Conservation (phyloP, 2,113 vertebrate species). For the Elanoides forficatus region DNA sequence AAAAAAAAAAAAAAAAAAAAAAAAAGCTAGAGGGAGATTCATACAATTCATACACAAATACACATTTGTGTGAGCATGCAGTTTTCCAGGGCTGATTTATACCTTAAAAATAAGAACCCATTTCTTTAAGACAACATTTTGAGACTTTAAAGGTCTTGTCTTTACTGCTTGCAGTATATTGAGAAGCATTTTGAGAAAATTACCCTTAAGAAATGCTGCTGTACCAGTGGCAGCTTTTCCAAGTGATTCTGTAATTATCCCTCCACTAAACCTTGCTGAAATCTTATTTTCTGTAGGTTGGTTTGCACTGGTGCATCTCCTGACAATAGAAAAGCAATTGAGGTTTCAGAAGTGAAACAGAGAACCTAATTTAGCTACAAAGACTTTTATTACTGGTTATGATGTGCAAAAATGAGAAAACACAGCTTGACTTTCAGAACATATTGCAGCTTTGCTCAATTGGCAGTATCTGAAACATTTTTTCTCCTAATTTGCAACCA, state of each 20-base stretch:
- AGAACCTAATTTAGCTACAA: not conserved
- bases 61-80: not conserved
- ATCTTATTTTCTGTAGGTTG: not conserved
- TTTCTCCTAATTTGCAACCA: not conserved
- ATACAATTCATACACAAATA: not conserved
- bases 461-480: not conserved
- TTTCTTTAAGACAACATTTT: not conserved
- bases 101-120: not conserved
- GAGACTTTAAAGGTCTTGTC: not conserved
- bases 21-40: too few species aligned
- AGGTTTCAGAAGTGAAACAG: not conserved
- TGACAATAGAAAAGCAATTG: not conserved
- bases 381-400: not conserved
- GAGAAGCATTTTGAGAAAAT: not conserved
- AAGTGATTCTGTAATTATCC: not conserved
- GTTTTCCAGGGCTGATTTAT: not conserved
- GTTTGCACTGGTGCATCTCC: not conserved
- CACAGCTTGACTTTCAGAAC: constrained; percentile 20
- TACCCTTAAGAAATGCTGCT: not conserved
- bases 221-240: not conserved
- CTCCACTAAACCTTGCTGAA: not conserved
- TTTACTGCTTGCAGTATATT: not conserved
- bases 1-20: not conserved
- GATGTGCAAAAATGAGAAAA: constrained; percentile 21
- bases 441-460: constrained; percentile 33